Evolutionary conservation across 2,888 invertebrate genomes (phyloP).

Genomic region (Aporophyla nigra): DNA sequence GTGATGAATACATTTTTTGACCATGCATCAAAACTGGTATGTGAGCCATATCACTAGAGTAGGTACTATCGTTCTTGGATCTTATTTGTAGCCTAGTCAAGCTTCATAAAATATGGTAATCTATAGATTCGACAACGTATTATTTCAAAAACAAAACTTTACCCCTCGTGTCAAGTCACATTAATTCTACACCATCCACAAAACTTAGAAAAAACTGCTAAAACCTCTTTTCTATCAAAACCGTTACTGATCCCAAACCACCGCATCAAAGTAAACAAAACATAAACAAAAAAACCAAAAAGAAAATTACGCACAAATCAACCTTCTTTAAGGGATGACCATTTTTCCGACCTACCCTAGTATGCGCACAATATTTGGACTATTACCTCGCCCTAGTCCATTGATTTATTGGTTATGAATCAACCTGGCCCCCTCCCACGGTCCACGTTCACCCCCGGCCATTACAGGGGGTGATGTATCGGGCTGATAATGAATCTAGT

Average conservation of each 20-base stretch:
- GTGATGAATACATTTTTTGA: too few species aligned
- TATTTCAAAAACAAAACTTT: not conserved
- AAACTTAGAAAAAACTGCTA: not conserved
- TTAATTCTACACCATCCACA: not conserved
- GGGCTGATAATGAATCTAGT: constrained; percentile 89
- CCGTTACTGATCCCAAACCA: not conserved
- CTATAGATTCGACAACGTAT: not conserved
- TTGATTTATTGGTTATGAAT: constrained; percentile 91
- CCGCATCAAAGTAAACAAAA: constrained; percentile 48
- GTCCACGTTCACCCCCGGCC: constrained; percentile 66
- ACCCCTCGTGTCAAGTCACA: not conserved
- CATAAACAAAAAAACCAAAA: constrained; percentile 46
- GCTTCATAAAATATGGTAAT: not conserved
- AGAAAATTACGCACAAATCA: constrained; percentile 59
- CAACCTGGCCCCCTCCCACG: constrained; percentile 76
- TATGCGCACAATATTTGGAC: constrained; percentile 85
- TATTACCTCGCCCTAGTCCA: constrained; percentile 85
- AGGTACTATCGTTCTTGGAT: not conserved
- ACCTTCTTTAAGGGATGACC: constrained; percentile 67
- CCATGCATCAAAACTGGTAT: not conserved
- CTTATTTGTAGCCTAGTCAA: not conserved
- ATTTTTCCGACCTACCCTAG: constrained; percentile 66
- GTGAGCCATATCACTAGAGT: too few species aligned
- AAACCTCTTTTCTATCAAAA: not conserved
- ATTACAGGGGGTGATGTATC: constrained; percentile 85